These are phyloP conservation scores for Margaritifera margaritifera DNA, from an alignment of 2,888 invertebrate genomes.

Conservation along the genomic window DNA sequence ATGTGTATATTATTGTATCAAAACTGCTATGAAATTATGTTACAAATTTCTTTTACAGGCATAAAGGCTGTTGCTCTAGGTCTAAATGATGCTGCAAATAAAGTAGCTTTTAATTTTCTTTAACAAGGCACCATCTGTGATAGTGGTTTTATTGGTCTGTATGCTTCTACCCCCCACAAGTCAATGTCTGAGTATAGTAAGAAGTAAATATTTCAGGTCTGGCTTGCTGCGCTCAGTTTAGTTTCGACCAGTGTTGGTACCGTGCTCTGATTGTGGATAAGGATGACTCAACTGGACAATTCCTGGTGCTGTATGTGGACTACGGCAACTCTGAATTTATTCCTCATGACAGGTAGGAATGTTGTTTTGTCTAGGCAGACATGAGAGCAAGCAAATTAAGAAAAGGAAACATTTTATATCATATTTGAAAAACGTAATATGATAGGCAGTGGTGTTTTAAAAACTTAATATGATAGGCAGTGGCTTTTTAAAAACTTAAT, in stretches of 20 bases:
- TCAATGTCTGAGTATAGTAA: neutral
- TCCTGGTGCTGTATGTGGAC: slow-evolving; percentile 79
- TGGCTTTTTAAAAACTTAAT: too few species aligned
- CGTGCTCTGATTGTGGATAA: slow-evolving; percentile 78
- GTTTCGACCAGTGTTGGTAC: slow-evolving; percentile 81
- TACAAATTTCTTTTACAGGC: too few species aligned
- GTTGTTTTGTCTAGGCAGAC: neutral
- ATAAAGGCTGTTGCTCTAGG: too few species aligned
- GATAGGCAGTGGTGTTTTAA: too few species aligned
- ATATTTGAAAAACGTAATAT: neutral
- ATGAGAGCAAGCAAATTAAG: neutral
- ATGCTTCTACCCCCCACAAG: too few species aligned
- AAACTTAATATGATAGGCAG: too few species aligned
- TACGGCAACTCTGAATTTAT: slow-evolving; percentile 76
- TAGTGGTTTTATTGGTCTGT: too few species aligned
- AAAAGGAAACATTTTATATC: neutral
- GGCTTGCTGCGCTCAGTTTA: slow-evolving; percentile 77
- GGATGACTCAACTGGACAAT: slow-evolving; percentile 70
- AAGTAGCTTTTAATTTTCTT: too few species aligned
- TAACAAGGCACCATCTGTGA: too few species aligned
- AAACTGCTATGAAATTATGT: too few species aligned
- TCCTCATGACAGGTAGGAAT: slow-evolving; percentile 56
- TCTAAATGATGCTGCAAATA: too few species aligned
- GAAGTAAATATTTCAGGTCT: slow-evolving; percentile 35
- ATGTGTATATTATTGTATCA: too few species aligned